Conservation (phyloP, 2,113 vertebrate genomes). For the Leptosomus discolor region DNA sequence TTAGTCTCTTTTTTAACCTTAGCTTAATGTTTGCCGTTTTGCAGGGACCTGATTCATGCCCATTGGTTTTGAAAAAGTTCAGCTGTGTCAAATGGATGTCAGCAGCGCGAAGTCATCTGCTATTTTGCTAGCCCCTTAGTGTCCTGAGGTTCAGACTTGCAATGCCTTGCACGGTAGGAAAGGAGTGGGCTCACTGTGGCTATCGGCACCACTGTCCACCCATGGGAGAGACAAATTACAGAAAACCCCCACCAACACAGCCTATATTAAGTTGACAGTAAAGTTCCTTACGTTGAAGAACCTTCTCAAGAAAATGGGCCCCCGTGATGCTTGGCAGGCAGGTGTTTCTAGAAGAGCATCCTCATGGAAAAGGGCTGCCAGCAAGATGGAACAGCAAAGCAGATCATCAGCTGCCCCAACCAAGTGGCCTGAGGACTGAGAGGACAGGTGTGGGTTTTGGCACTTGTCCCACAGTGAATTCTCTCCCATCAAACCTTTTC, state of each 20-base stretch:
- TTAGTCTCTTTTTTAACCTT: background rate
- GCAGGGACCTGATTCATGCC: background rate
- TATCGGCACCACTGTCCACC: background rate
- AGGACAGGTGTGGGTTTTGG: background rate
- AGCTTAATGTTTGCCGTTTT: background rate
- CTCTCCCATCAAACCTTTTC: background rate
- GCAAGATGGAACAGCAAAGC: background rate
- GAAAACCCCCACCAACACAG: background rate
- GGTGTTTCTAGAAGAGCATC: background rate
- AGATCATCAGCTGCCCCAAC: background rate
- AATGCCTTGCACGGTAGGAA: fast-evolving
- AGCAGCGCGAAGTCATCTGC: background rate
- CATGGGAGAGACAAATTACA: background rate
- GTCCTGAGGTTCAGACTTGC: background rate
- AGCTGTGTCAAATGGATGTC: background rate
- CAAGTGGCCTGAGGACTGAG: background rate
- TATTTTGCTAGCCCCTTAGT: background rate
- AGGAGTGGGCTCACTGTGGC: background rate
- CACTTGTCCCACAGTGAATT: background rate
- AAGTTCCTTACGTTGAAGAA: background rate
- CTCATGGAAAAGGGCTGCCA: background rate
- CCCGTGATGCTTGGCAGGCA: background rate
- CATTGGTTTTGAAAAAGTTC: background rate
- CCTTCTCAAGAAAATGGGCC: background rate
- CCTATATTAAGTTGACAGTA: background rate